Base-by-base conservation (phyloP, 2,888 invertebrate species). In the Sphaerophoria taeniata region DNA sequence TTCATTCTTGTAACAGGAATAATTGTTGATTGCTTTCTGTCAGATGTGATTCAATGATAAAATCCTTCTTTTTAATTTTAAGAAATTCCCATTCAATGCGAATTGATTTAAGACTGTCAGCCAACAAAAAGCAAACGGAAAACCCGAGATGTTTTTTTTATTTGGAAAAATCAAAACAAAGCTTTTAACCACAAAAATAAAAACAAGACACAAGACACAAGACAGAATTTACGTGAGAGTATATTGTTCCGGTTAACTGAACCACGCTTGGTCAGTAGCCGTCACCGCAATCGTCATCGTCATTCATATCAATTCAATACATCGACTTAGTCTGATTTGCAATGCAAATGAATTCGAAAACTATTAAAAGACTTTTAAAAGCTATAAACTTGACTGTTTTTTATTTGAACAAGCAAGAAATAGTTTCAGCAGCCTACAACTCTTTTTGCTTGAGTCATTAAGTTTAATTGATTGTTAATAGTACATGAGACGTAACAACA, bases 271-370 rank as follows among this genome's bases (percentile, higher is more conserved):
- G n/a, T n/a, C 31, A 11, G 11, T 2, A 3, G 24, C 53, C 11
- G 24, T n/a, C n/a, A 14, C 7, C 6, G n/a, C 6, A 33, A 14
- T 0, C 56, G 9, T n/a, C n/a, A n/a, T n/a, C n/a, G n/a, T n/a
- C n/a, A n/a, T n/a, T 56, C 56, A 56, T 36, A 55, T 58, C 34
- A 65, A 43, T 36, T 33, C 72, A 63, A 73, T 77, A 77, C 72
- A 77, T 82, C 77, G 82, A 77, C 77, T 82, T 73, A 73, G 43
- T 67, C 82, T n/a, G 72, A 77, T 82, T 82, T 82, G 72, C 49
- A 73, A 69, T 77, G 58, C 82, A 82, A 77, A 82, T 76, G 51
- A 55, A 39, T 4, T 9, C 43, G 3, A 60, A 51, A 47, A 34
- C 72, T n/a, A 67, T 72, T 63, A 43, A 33, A 39, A 43, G 58